Evolutionary conservation across 2,888 invertebrate species (phyloP).

Genomic region (Epirrita christyi): DNA sequence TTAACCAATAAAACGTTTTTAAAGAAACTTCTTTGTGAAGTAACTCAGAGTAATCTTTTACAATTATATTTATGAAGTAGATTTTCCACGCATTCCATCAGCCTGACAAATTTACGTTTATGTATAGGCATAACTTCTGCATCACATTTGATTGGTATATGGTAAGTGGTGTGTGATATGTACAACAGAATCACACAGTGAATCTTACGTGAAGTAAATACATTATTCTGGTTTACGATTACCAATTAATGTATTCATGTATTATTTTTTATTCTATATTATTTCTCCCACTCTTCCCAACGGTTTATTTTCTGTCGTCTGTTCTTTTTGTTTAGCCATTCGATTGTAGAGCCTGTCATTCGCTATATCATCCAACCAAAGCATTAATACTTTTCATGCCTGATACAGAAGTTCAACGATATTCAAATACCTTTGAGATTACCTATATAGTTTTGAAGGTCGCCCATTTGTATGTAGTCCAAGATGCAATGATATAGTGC

Average conservation of each 20-base stretch:
- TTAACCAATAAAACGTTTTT: no score
- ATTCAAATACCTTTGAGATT: constrained; percentile 21
- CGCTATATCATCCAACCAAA: no score
- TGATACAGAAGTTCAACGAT: not conserved
- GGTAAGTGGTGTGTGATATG: not conserved
- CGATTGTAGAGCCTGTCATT: no score
- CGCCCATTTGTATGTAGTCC: constrained; percentile 50
- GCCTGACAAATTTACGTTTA: constrained; percentile 21
- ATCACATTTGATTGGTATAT: constrained; percentile 1
- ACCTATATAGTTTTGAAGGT: constrained; percentile 48
- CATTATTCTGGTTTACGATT: not conserved
- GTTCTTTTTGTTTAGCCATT: no score
- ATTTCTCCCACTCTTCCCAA: no score
- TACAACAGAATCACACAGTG: no score
- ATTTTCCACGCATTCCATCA: constrained; percentile 31
- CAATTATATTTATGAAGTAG: constrained; percentile 17
- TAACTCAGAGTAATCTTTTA: no score
- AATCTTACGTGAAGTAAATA: not conserved
- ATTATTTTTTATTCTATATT: no score
- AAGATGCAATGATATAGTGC: constrained; percentile 51
- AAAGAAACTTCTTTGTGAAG: no score
- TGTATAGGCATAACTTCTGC: constrained; percentile 26
- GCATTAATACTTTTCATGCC: not conserved
- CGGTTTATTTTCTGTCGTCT: no score
- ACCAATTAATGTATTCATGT: no score